Conservation (phyloP, 2,113 vertebrate species). For the Anoplopoma fimbria region DNA sequence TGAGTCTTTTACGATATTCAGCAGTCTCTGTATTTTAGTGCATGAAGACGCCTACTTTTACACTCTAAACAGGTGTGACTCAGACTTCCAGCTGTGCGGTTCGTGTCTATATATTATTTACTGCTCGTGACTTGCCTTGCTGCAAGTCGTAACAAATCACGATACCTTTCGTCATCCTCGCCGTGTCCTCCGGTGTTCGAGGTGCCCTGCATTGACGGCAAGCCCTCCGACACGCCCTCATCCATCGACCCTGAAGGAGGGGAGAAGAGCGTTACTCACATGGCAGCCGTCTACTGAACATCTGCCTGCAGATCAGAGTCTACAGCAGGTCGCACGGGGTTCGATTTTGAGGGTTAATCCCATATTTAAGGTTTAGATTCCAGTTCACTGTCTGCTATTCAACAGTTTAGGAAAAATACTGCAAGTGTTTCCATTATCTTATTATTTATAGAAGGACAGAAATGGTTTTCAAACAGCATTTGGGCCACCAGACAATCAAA, state of each 20-base stretch:
- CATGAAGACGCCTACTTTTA: not conserved
- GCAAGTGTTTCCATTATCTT: constrained; percentile 48
- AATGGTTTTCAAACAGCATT: constrained; percentile 32
- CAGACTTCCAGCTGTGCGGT: not conserved
- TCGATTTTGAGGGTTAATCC: constrained; percentile 43
- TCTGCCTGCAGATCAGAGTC: not conserved
- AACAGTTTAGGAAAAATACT: constrained; percentile 46
- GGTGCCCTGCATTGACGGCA: constrained; percentile 91
- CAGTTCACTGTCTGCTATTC: constrained; percentile 7
- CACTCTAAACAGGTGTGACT: constrained; percentile 33
- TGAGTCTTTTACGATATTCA: constrained; percentile 5
- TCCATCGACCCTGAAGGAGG: constrained; percentile 89
- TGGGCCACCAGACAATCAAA: constrained; percentile 39
- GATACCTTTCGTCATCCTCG: constrained; percentile 93
- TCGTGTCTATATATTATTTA: constrained; percentile 32
- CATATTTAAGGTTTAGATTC: constrained; percentile 12
- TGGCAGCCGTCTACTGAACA: not conserved
- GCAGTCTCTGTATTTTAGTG: too few species aligned
- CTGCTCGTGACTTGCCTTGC: constrained; percentile 7
- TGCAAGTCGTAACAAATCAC: constrained; percentile 55
- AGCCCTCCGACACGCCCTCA: constrained; percentile 92
- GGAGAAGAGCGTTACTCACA: not conserved
- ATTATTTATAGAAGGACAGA: constrained; percentile 40
- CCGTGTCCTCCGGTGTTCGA: constrained; percentile 88
- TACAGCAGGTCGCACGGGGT: constrained; percentile 2